Evolutionary conservation across 1,140 invertebrate species (phyloP).

Genomic region (Arctopsyche grandis): DNA sequence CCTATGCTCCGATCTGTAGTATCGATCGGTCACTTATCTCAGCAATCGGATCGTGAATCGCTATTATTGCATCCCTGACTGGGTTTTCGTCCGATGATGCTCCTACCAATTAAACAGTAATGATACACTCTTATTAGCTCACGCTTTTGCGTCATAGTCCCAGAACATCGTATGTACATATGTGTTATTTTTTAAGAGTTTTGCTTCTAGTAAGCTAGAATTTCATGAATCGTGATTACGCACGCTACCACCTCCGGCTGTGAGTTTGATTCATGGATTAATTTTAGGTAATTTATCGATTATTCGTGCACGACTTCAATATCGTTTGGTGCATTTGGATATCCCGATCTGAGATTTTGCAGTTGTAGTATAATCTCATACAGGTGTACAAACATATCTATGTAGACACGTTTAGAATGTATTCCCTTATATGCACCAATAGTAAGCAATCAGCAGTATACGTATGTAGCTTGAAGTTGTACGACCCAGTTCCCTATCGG

Average conservation of each 20-base stretch:
- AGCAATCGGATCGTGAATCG: too few species aligned
- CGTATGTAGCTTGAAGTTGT: neutral
- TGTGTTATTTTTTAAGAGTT: neutral
- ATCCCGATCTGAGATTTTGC: too few species aligned
- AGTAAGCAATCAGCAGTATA: neutral
- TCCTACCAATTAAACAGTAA: neutral
- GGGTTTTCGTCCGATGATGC: too few species aligned
- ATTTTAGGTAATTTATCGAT: neutral
- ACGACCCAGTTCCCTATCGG: slow-evolving; percentile 12
- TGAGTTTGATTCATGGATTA: neutral
- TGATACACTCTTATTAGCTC: neutral
- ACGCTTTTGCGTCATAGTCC: neutral
- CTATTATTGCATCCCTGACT: too few species aligned
- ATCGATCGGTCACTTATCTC: too few species aligned
- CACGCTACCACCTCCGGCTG: neutral
- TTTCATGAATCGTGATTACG: neutral
- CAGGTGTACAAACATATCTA: too few species aligned
- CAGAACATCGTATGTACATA: neutral
- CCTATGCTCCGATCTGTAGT: too few species aligned
- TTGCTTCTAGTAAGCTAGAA: neutral
- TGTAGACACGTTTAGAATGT: neutral
- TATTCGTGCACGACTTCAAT: neutral
- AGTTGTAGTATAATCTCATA: too few species aligned
- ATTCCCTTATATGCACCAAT: neutral
- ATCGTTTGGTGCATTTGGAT: too few species aligned